Evolutionary conservation across 2,888 invertebrate genomes (phyloP).

Genomic region (Idaea straminata): DNA sequence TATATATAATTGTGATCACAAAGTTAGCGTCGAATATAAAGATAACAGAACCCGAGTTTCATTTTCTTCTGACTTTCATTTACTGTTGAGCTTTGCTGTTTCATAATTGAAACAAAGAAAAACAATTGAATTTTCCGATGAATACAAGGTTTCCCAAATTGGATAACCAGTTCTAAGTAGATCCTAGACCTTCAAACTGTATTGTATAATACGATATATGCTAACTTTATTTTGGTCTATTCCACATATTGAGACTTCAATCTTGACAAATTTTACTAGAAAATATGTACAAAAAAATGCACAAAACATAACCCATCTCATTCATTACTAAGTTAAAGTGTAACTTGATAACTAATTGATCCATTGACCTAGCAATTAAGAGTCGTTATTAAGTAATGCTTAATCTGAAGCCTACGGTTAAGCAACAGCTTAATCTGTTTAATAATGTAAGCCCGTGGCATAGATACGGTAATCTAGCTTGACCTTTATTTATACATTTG

Average conservation of each 20-base stretch:
- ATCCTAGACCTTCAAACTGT: background rate
- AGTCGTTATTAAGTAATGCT: conserved; percentile 24
- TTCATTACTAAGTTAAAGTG: background rate
- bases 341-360: conserved; percentile 28
- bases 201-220: background rate
- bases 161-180: background rate
- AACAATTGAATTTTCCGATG: background rate
- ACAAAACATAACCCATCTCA: background rate
- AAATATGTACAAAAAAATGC: background rate
- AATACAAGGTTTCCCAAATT: background rate
- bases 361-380: conserved; percentile 30
- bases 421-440: conserved; percentile 19
- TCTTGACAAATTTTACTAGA: no score
- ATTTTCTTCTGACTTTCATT: conserved; percentile 11
- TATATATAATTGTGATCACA: conserved; percentile 19
- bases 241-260: no score
- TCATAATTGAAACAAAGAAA: background rate
- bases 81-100: conserved; percentile 16
- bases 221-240: no score
- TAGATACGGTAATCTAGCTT: conserved; percentile 3
- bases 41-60: conserved; percentile 23
- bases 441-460: conserved; percentile 16
- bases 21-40: conserved; percentile 14
- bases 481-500: background rate
- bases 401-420: conserved; percentile 21